Evolutionary conservation across 2,797 vertebrate genomes (phyloP).

Genomic region (Artibeus jamaicensis): DNA sequence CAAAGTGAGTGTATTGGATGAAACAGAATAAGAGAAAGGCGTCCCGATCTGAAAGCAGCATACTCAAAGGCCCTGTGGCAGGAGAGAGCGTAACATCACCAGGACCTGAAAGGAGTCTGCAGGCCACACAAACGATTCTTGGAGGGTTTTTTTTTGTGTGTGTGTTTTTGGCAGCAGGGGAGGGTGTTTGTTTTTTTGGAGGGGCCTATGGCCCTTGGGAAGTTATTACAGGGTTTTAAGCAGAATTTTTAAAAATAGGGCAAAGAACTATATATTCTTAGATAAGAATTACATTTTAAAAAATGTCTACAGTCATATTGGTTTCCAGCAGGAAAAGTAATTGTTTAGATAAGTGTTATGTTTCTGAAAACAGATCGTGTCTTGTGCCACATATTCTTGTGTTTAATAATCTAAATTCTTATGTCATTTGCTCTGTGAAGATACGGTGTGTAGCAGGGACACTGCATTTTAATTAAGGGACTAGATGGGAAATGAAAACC

Average conservation of each 20-base stretch:
- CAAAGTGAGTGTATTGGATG: background rate
- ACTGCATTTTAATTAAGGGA: constrained; percentile 51
- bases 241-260: background rate
- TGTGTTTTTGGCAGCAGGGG: background rate
- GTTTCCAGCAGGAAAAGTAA: constrained; percentile 39
- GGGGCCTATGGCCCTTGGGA: background rate
- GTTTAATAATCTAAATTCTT: constrained; percentile 55
- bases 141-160: background rate
- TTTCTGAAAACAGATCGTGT: constrained; percentile 54
- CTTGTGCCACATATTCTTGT: background rate
- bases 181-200: background rate
- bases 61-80: background rate
- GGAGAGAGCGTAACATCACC: background rate
- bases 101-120: background rate
- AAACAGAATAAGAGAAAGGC: background rate
- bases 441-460: background rate
- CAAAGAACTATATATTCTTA: background rate
- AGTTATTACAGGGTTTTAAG: constrained; percentile 6
- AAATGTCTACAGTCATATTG: background rate
- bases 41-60: background rate
- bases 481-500: constrained; percentile 25
- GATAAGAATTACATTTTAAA: background rate
- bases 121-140: background rate
- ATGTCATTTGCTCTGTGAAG: constrained; percentile 35
- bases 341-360: background rate